Base-by-base conservation (phyloP, 2,113 vertebrate genomes). In the Martes martes region DNA sequence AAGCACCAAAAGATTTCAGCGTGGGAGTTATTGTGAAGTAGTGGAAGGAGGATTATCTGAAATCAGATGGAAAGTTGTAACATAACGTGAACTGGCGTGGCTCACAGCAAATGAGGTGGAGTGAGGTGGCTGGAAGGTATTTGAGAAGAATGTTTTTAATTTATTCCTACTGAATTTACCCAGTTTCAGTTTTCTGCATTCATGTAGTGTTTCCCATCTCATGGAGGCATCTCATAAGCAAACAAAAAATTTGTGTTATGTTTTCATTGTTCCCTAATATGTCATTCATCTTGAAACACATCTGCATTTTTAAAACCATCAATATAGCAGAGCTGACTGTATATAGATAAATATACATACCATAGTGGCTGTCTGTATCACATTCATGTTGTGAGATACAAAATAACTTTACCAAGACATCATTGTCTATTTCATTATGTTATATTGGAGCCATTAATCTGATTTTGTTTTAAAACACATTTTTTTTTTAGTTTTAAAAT, bases 401-500 rank as follows among this genome's bases (percentile, higher is more conserved):
- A 26, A 26, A 59, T 69, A 52, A 21, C 65, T 85, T 92, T 67
- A 50, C 21, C 11, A 82, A 90, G 85, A 57, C 11, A 73, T 2
- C 28, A 31, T 50, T 11, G 42, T 85, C 55, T 76, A 6, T 36
- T n/a, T 76, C 47, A 76, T 47, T 59, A n/a, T 67, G 26, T 52
- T 61, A n/a, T 67, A 39, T 52, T 76, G 59, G 57, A 94, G 26
- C 18, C 11, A 92, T 79, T 91, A 9, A 73, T 85, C 24, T 90
- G 6, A 55, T 73, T 69, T 89, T 23, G 1, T 33, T 39, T 74
- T 24, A 90, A 90, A 86, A 85, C 28, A 42, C 28, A 50, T 65
- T 67, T 65, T 23, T 23, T 76, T 86, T 33, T 11, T 31, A 45
- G 67, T 45, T 10, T 69, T 83, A 36, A 87, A 67, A 91, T 81